These are phyloP conservation scores for Diplazon laetatorius DNA, from an alignment of 2,888 invertebrate species.

Conservation along the genomic window DNA sequence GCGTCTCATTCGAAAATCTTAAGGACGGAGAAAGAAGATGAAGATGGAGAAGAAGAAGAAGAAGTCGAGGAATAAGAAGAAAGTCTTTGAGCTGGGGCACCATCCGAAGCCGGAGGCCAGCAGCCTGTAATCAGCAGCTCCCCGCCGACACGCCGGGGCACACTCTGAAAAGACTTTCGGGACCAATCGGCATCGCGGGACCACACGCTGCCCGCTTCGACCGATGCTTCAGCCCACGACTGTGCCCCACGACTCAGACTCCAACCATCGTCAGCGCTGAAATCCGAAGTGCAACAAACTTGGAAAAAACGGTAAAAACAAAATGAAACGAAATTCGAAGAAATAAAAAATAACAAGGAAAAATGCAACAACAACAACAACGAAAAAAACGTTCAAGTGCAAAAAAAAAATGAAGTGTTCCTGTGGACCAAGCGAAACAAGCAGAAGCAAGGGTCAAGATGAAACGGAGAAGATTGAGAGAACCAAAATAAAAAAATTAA, in stretches of 20 bases:
- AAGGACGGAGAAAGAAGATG: background rate
- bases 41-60: background rate
- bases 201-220: constrained; percentile 26
- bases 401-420: background rate
- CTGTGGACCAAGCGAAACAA: background rate
- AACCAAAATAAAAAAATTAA: background rate
- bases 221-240: background rate
- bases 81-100: background rate
- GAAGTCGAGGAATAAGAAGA: background rate
- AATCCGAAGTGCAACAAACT: background rate
- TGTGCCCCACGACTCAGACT: background rate
- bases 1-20: constrained; percentile 8
- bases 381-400: background rate
- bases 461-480: constrained; percentile 1
- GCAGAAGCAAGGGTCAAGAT: background rate
- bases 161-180: constrained; percentile 23
- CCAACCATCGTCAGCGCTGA: background rate
- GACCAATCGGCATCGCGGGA: constrained; percentile 8
- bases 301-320: too few relatives aligned
- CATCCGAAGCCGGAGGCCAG: constrained; percentile 14
- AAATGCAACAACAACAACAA: background rate
- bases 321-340: background rate
- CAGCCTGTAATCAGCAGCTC: constrained; percentile 37
- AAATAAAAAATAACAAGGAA: constrained; percentile 2
- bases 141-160: constrained; percentile 31